These are phyloP conservation scores for Aelia acuminata DNA, from an alignment of 2,888 invertebrate species.

Conservation along the genomic window DNA sequence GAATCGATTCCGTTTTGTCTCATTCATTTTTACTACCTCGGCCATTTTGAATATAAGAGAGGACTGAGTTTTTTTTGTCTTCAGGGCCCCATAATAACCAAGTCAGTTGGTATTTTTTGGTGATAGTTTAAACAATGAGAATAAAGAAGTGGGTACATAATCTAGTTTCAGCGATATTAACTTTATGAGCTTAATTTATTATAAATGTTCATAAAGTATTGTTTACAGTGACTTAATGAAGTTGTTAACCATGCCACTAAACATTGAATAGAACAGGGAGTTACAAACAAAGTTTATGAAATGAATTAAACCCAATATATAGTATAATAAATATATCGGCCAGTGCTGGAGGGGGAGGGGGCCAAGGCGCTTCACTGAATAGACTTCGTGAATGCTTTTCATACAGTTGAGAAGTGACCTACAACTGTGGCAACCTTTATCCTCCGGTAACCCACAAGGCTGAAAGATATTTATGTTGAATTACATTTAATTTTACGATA, in stretches of 20 bases:
- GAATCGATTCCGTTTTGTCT: no score
- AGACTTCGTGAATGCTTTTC: neutral
- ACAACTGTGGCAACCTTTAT: neutral
- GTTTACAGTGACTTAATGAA: neutral
- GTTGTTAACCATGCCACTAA: neutral
- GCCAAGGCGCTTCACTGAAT: neutral
- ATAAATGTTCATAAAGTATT: neutral
- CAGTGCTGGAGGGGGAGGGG: neutral
- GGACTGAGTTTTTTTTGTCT: no score
- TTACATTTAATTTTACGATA: neutral
- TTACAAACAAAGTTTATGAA: neutral
- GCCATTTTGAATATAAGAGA: no score
- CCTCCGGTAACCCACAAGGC: neutral
- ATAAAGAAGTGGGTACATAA: no score
- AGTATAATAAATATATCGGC: neutral
- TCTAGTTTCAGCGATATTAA: no score
- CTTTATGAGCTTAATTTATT: no score
- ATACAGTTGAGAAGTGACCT: neutral
- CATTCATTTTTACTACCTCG: no score
- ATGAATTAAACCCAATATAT: neutral
- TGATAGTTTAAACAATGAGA: no score
- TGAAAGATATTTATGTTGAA: neutral
- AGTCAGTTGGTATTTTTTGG: no score
- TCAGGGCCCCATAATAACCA: no score
- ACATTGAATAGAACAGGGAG: neutral